These are phyloP conservation scores for Salvelinus sp. DNA, from an alignment of 2,113 vertebrate genomes.

Conservation along the genomic window DNA sequence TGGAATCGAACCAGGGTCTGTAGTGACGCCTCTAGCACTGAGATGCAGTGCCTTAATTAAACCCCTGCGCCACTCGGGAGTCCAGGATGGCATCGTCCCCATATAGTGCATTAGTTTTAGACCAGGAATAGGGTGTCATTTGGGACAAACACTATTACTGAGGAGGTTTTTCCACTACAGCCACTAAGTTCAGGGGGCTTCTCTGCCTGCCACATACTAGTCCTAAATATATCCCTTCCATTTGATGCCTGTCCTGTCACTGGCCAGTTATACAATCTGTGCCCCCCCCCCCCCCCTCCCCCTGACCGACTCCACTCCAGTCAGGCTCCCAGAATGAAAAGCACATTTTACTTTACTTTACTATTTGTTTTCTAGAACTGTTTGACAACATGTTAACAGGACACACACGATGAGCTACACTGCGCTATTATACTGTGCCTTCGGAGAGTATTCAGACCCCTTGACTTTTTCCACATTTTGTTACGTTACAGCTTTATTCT, in stretches of 20 bases:
- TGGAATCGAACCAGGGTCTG: no score
- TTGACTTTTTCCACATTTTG: conserved; percentile 8
- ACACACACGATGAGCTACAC: conserved; percentile 31
- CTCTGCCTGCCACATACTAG: conserved; percentile 52
- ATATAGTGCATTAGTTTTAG: no score
- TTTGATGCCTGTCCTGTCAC: conserved; percentile 62
- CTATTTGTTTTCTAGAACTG: conserved; percentile 1
- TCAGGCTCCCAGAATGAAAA: conserved; percentile 52
- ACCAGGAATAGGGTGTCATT: no score
- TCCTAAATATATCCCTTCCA: conserved; percentile 72
- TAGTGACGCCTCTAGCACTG: no score
- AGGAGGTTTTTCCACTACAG: conserved; percentile 44
- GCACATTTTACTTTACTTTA: neutral
- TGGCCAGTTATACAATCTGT: conserved; percentile 48
- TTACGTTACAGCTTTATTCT: no score
- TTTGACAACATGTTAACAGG: conserved; percentile 35
- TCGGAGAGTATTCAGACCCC: conserved; percentile 4
- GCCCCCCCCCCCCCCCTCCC: neutral
- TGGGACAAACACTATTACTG: conserved; percentile 15
- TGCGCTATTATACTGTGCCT: neutral
- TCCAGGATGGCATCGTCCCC: no score
- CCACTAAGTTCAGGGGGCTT: conserved; percentile 60
- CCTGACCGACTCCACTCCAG: conserved; percentile 1
- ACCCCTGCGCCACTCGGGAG: no score
- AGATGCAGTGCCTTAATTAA: no score